Evolutionary conservation across 2,113 vertebrate genomes (phyloP).

Genomic region (Notarius quadriscutis): DNA sequence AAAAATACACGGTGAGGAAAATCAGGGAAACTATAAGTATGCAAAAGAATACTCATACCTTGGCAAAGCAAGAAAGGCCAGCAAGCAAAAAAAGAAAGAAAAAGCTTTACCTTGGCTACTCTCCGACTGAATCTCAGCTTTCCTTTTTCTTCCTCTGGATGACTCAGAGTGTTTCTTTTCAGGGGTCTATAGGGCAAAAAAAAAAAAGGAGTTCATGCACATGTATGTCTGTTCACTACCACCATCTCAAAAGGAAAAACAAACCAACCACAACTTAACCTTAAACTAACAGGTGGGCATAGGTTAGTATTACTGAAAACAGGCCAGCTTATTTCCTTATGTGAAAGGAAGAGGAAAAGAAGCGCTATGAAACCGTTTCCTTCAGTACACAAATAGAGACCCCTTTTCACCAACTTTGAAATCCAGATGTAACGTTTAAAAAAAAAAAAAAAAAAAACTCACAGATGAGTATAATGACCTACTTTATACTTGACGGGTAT

Average conservation of each 20-base stretch:
- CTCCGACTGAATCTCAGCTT: constrained; percentile 95
- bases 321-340: neutral
- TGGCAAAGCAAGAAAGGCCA: constrained; percentile 2
- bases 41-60: neutral
- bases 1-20: neutral
- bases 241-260: too few species aligned
- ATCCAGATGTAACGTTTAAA: neutral
- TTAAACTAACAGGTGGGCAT: too few species aligned
- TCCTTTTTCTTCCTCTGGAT: constrained; percentile 93
- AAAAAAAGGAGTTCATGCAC: constrained; percentile 4
- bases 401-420: neutral
- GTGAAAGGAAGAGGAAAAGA: neutral
- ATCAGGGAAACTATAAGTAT: neutral
- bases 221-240: neutral
- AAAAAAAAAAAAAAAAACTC: neutral
- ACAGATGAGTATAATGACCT: neutral
- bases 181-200: constrained; percentile 81
- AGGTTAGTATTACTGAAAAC: too few species aligned
- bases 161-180: constrained; percentile 96
- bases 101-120: constrained; percentile 90
- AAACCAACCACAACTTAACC: neutral
- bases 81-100: neutral
- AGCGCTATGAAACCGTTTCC: neutral
- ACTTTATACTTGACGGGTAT: neutral
- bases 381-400: neutral